Evolutionary conservation across 92 coral and sea anemone genomes (phyloP).

Genomic region (Desmophyllum pertusum): DNA sequence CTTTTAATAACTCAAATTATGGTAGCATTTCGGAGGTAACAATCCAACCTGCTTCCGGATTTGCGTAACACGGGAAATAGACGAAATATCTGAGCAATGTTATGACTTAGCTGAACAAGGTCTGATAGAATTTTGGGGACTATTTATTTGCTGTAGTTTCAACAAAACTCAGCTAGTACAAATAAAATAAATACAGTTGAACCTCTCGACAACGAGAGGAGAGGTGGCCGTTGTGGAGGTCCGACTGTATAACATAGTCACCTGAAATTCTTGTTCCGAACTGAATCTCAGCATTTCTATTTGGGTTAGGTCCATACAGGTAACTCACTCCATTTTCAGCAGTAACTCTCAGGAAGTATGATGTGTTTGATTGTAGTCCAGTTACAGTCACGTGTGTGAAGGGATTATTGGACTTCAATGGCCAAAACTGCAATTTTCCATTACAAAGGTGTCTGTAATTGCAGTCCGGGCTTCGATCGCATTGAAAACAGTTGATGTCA

Average conservation of each 20-base stretch:
- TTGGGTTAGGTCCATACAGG: slow-evolving; percentile 3
- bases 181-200: too few relatives aligned
- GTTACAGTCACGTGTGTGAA: slow-evolving; percentile 27
- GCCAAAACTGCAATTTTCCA: slow-evolving; percentile 28
- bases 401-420: neutral
- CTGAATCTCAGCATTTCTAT: slow-evolving; percentile 15
- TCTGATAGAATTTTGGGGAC: too few relatives aligned
- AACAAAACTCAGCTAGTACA: too few relatives aligned
- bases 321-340: slow-evolving; percentile 47
- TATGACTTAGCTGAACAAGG: too few relatives aligned
- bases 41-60: too few relatives aligned
- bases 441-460: neutral
- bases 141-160: too few relatives aligned
- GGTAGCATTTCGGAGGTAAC: too few relatives aligned
- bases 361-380: slow-evolving; percentile 31
- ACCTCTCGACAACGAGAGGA: too few relatives aligned
- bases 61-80: too few relatives aligned
- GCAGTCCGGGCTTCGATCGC: slow-evolving; percentile 5
- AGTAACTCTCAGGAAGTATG: slow-evolving; percentile 20
- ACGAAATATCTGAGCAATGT: too few relatives aligned
- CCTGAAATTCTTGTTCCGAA: slow-evolving; percentile 34
- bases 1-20: too few relatives aligned
- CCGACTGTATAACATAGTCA: neutral
- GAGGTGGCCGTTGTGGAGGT: too few relatives aligned
- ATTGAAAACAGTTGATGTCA: slow-evolving; percentile 49